phyloP scores from a whole-genome alignment of 2,888 invertebrate genomes.

The Labia minor region DNA sequence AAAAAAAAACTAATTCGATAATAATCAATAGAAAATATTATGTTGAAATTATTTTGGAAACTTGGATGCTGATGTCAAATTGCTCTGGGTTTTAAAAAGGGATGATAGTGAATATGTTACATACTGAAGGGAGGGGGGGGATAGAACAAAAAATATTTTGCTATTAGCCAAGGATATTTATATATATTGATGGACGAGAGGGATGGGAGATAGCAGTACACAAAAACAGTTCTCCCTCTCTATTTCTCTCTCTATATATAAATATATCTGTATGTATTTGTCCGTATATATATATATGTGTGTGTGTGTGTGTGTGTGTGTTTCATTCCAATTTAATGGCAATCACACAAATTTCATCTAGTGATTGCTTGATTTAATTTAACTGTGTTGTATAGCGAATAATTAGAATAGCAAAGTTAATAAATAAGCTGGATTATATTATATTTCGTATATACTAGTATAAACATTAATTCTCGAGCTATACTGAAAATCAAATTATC shows the following conservation, averaged over 20 bases:
- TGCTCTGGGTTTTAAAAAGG: conserved; percentile 4
- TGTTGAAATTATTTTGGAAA: conserved; percentile 1
- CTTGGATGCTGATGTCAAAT: neutral
- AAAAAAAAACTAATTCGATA: conserved; percentile 13
- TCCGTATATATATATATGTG: too few relatives aligned
- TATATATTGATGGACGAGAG: neutral
- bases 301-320: too few relatives aligned
- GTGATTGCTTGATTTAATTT: conserved; percentile 25
- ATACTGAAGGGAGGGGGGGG: too few relatives aligned
- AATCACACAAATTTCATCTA: conserved; percentile 21
- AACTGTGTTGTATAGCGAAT: conserved; percentile 24
- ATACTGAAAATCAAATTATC: conserved; percentile 28
- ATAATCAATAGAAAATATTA: conserved; percentile 4
- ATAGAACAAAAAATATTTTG: neutral
- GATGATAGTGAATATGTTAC: too few relatives aligned
- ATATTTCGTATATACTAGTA: conserved; percentile 22
- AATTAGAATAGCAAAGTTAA: conserved; percentile 26
- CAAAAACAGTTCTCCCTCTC: neutral
- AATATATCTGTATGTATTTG: too few relatives aligned
- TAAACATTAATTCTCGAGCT: conserved; percentile 26
- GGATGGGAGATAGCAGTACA: conserved; percentile 6
- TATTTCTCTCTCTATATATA: too few relatives aligned
- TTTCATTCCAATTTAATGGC: conserved; percentile 13
- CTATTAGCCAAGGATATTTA: conserved; percentile 13
- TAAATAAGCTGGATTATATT: conserved; percentile 25